These are phyloP conservation scores for Alectura lathami DNA, from an alignment of 2,113 vertebrate species.

Conservation along the genomic window DNA sequence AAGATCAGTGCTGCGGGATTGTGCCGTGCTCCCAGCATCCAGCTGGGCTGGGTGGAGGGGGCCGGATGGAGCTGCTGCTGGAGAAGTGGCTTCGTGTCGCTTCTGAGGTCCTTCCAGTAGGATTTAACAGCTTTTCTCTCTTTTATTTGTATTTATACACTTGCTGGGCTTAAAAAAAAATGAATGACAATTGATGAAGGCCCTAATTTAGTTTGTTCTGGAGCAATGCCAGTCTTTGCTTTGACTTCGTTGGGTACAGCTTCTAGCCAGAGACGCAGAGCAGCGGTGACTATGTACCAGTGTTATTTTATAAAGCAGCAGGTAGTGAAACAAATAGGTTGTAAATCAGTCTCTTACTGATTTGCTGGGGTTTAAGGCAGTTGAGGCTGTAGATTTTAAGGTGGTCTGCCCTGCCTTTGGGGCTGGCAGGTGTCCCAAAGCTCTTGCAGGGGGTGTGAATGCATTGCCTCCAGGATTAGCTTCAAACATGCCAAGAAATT, in stretches of 20 bases:
- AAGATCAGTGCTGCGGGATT: background rate
- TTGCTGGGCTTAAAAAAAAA: background rate
- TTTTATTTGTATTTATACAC: background rate
- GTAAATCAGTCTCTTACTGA: slow-evolving; percentile 25
- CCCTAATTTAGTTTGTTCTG: background rate
- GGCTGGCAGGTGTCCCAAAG: background rate
- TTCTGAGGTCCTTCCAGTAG: background rate
- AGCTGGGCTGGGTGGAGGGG: background rate
- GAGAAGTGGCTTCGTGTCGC: background rate
- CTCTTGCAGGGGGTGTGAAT: background rate
- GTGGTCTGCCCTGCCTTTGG: background rate
- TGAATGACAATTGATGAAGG: background rate
- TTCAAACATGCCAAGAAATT: background rate
- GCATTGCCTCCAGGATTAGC: background rate
- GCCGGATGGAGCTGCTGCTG: background rate
- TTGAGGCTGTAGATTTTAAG: background rate
- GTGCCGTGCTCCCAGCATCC: background rate
- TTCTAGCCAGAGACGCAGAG: background rate
- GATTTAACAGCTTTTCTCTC: background rate
- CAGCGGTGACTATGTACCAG: background rate
- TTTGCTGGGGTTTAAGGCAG: background rate
- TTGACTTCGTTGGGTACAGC: background rate
- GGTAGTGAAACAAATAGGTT: slow-evolving; percentile 30
- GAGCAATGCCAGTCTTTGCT: background rate
- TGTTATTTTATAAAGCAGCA: slow-evolving; percentile 45